phyloP scores from a whole-genome alignment of 2,113 vertebrate genomes.

The Falcunculus frontatus region DNA sequence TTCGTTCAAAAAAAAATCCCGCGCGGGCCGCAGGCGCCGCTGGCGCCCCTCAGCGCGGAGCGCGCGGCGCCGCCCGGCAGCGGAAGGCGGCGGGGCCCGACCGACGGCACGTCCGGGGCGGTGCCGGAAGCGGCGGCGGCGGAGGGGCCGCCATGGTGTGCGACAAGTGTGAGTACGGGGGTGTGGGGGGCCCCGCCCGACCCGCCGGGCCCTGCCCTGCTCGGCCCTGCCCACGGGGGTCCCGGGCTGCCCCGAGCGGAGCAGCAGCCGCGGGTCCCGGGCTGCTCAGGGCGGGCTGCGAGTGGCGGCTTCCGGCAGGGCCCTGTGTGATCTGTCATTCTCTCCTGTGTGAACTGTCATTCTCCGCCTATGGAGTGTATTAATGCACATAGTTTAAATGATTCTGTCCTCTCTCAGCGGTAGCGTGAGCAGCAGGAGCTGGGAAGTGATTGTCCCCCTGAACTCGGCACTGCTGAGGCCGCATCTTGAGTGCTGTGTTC shows the following conservation, averaged over 20 bases:
- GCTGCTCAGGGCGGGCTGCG: background rate
- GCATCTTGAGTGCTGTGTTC: background rate
- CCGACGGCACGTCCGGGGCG: background rate
- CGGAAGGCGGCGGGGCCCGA: background rate
- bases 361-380: background rate
- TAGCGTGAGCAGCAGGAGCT: background rate
- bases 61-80: background rate
- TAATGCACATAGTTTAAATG: fast-evolving
- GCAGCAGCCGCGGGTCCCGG: background rate
- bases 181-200: fast-evolving
- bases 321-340: background rate
- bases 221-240: fast-evolving
- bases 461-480: background rate
- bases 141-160: conserved; percentile 43
- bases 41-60: background rate
- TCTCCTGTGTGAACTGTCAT: background rate
- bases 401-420: background rate
- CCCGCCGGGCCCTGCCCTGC: too few species aligned
- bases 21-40: background rate
- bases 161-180: conserved; percentile 50
- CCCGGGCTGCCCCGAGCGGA: background rate
- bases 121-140: background rate
- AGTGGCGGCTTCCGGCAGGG: background rate
- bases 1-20: fast-evolving
- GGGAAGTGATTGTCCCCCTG: background rate